These are phyloP conservation scores for Myrmophylax atrothorax DNA, from an alignment of 2,113 vertebrate genomes.

Conservation along the genomic window DNA sequence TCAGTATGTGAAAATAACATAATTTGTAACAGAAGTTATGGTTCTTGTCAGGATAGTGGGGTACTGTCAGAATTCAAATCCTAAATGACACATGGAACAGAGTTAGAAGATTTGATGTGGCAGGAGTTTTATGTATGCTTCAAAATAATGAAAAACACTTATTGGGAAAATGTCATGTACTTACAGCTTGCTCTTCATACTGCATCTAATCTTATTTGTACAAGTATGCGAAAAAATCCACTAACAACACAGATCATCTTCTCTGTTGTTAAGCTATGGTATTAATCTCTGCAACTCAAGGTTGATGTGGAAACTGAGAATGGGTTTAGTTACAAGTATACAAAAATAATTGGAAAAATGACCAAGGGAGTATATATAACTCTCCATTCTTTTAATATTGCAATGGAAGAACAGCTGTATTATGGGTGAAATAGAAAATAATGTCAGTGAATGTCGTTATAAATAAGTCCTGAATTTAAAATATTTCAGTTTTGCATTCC, in stretches of 20 bases:
- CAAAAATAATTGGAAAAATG: slow-evolving; percentile 32
- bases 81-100: neutral
- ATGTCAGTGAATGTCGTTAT: neutral
- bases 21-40: neutral
- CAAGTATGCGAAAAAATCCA: slow-evolving; percentile 40
- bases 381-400: neutral
- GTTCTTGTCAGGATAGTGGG: neutral
- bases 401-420: neutral
- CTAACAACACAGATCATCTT: slow-evolving; percentile 8
- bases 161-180: slow-evolving; percentile 58
- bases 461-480: neutral
- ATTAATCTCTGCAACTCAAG: slow-evolving; percentile 33
- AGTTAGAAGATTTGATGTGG: neutral
- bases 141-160: slow-evolving; percentile 63
- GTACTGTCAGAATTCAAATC: neutral
- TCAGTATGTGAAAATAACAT: neutral
- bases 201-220: slow-evolving; percentile 64
- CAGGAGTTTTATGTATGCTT: slow-evolving; percentile 5
- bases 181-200: slow-evolving; percentile 30
- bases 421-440: neutral
- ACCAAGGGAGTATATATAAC: neutral
- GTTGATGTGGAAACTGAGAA: slow-evolving; percentile 26
- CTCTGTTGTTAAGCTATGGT: slow-evolving; percentile 27
- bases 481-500: neutral
- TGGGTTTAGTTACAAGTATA: slow-evolving; percentile 42